phyloP scores from a whole-genome alignment of 1,140 invertebrate species.

The Drosophila bifasciata region DNA sequence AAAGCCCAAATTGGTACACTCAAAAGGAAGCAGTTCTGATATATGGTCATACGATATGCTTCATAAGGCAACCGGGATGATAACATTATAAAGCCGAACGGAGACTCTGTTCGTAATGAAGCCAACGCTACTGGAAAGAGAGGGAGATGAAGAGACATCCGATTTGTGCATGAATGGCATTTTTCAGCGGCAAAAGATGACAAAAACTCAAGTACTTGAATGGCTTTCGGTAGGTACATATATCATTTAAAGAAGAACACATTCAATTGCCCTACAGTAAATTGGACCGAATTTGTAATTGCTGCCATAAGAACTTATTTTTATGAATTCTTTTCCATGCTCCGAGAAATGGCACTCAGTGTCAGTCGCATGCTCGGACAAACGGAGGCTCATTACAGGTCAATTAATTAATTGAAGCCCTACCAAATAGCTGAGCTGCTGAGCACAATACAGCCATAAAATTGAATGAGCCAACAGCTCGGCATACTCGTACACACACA shows the following conservation, averaged over 20 bases:
- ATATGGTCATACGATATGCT: constrained; percentile 48
- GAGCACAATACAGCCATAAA: constrained; percentile 52
- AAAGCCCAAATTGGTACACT: constrained; percentile 69
- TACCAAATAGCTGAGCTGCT: constrained; percentile 29
- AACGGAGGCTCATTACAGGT: constrained; percentile 46
- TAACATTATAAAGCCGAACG: constrained; percentile 31
- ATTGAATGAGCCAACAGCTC: constrained; percentile 37
- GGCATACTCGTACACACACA: constrained; percentile 1
- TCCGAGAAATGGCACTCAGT: constrained; percentile 13
- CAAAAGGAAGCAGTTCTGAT: constrained; percentile 45
- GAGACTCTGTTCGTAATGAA: too few relatives aligned
- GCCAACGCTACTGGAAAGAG: too few relatives aligned
- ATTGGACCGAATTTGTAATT: background rate
- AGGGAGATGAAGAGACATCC: too few relatives aligned
- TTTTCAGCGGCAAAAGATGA: too few relatives aligned
- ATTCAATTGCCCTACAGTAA: background rate
- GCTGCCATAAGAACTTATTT: constrained; percentile 2
- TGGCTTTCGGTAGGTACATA: background rate
- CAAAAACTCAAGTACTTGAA: constrained; percentile 3
- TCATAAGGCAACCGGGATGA: constrained; percentile 25
- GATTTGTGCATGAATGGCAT: constrained; percentile 9
- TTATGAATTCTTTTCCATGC: background rate
- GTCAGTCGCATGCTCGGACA: constrained; percentile 13
- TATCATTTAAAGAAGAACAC: constrained; percentile 2
- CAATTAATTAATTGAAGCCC: constrained; percentile 64